Conservation (phyloP, 1,140 invertebrate species). For the Triops longicaudatus region DNA sequence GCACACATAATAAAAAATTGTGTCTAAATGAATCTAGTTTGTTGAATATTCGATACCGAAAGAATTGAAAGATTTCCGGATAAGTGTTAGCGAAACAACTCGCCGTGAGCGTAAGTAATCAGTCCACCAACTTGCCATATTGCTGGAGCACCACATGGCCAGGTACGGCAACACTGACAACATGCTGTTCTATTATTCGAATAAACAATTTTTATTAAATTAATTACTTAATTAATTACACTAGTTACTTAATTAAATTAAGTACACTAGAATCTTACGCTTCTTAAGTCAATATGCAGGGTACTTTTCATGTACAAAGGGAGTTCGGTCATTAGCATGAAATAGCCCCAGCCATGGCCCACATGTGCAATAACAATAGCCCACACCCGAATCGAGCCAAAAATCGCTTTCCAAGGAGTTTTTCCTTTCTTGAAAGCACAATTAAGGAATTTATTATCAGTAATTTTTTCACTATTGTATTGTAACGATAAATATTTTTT, state of each 20-base stretch:
- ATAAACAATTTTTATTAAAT: background rate
- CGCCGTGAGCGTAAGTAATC: background rate
- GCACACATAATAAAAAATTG: no score
- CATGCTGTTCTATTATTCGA: constrained; percentile 26
- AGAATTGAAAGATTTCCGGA: constrained; percentile 25
- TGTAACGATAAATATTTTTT: no score
- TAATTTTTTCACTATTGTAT: no score
- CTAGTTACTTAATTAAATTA: background rate
- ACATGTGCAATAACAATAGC: constrained; percentile 73
- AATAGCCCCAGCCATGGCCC: constrained; percentile 76
- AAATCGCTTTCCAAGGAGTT: constrained; percentile 77
- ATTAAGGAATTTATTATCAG: no score
- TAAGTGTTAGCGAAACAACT: background rate
- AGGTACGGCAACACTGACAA: constrained; percentile 29
- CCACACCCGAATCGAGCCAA: constrained; percentile 73
- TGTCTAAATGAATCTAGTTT: no score
- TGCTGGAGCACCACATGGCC: constrained; percentile 25
- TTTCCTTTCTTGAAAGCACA: constrained; percentile 71
- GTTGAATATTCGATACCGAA: constrained; percentile 22
- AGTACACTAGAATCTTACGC: no score
- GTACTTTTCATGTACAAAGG: constrained; percentile 86
- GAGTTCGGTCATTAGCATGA: constrained; percentile 84
- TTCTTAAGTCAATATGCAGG: constrained; percentile 73
- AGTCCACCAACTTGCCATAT: constrained; percentile 20
- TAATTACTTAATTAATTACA: background rate